Conservation (phyloP, 2,113 vertebrate species). For the Diglossa brunneiventris region DNA sequence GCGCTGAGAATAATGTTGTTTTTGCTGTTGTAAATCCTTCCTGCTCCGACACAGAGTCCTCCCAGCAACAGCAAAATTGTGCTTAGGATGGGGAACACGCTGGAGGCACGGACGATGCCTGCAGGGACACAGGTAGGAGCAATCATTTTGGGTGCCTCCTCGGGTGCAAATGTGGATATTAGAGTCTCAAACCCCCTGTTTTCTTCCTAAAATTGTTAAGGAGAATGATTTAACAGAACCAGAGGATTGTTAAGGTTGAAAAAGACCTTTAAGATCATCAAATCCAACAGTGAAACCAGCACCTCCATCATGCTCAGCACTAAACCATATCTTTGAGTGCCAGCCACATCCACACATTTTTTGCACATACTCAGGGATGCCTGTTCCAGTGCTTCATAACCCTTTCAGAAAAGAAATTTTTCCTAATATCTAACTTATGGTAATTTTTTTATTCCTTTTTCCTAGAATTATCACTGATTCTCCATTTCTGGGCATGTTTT, state of each 20-base stretch:
- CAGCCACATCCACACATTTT: neutral
- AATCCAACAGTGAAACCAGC: neutral
- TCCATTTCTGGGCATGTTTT: neutral
- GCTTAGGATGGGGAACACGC: slow-evolving; percentile 96
- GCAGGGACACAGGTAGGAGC: neutral
- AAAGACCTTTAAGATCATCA: neutral
- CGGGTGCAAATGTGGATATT: neutral
- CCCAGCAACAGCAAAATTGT: slow-evolving; percentile 90
- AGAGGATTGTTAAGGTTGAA: neutral
- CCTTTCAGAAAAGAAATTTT: neutral
- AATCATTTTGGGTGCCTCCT: neutral
- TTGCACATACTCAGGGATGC: neutral
- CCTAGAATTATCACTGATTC: neutral
- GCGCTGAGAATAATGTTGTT: slow-evolving; percentile 96
- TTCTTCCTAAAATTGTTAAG: neutral
- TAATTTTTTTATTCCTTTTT: neutral
- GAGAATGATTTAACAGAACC: neutral
- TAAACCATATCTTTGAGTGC: neutral
- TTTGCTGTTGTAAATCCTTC: slow-evolving; percentile 90
- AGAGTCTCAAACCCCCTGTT: neutral
- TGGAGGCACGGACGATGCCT: slow-evolving; percentile 98
- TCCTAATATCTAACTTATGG: neutral
- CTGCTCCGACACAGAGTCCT: slow-evolving; percentile 88
- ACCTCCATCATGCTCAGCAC: neutral
- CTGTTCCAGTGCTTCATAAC: neutral